These are phyloP conservation scores for Harmothoe impar DNA, from an alignment of 2,888 invertebrate genomes.

Conservation along the genomic window DNA sequence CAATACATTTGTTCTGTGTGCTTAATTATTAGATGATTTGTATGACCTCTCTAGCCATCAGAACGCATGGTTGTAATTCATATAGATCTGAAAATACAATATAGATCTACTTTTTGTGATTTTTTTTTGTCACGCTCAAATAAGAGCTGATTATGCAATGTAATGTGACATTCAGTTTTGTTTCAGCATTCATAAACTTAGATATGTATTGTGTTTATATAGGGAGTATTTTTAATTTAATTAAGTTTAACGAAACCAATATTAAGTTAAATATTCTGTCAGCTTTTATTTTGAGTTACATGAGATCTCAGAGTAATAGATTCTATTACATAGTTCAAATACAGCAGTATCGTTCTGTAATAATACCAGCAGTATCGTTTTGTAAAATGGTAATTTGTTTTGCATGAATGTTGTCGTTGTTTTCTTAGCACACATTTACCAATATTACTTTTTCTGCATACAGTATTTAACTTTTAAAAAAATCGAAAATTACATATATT, in stretches of 20 bases:
- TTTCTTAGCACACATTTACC: neutral
- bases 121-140: no score
- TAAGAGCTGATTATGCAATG: no score
- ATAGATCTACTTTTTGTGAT: no score
- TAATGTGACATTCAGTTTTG: neutral
- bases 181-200: neutral
- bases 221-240: no score
- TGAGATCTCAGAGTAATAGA: neutral
- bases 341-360: neutral
- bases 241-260: neutral
- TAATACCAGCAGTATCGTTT: neutral
- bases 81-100: neutral
- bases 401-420: neutral
- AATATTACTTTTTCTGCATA: neutral
- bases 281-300: neutral
- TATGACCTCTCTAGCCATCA: neutral
- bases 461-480: no score
- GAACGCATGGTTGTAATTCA: neutral
- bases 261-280: neutral
- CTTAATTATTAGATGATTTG: neutral
- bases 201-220: neutral
- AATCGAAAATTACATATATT: no score
- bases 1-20: neutral
- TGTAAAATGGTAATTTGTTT: neutral
- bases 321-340: neutral